phyloP scores from a whole-genome alignment of 2,797 vertebrate genomes.

The Erethizon dorsatum region DNA sequence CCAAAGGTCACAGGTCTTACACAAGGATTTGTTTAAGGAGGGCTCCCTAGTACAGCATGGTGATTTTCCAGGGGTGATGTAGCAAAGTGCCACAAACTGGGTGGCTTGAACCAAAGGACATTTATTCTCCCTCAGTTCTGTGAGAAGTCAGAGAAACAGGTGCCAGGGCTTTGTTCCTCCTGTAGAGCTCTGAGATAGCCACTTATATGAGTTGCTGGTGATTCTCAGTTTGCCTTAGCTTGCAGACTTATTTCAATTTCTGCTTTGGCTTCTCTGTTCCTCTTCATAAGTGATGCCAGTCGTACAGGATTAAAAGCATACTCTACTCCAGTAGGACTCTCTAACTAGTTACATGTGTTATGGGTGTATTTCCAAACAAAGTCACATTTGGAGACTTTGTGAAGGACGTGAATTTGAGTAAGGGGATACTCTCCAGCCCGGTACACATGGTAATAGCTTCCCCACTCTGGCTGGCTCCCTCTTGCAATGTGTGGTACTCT shows the following conservation, averaged over 20 bases:
- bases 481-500: background rate
- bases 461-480: too few relatives aligned
- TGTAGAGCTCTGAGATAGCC: background rate
- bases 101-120: background rate
- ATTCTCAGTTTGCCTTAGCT: background rate
- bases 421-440: background rate
- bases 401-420: background rate
- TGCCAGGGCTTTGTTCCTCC: background rate
- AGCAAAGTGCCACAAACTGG: background rate
- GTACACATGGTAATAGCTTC: background rate
- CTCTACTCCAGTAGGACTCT: too few relatives aligned
- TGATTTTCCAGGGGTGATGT: background rate
- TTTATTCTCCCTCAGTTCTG: background rate
- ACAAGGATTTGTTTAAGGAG: background rate
- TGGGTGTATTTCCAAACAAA: background rate
- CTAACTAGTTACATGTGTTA: background rate
- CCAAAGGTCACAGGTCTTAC: background rate
- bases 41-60: rapidly evolving
- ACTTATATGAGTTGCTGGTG: rapidly evolving
- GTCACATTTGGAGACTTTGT: background rate
- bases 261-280: background rate
- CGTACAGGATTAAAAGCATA: background rate
- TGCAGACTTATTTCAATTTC: background rate
- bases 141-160: background rate
- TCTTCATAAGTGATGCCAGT: background rate